A percentile compares a stretch with the other conserved stretches of the same genome.
phyloP scores from a whole-genome alignment of 2,797 vertebrate genomes.

The Delichon dasypus region DNA sequence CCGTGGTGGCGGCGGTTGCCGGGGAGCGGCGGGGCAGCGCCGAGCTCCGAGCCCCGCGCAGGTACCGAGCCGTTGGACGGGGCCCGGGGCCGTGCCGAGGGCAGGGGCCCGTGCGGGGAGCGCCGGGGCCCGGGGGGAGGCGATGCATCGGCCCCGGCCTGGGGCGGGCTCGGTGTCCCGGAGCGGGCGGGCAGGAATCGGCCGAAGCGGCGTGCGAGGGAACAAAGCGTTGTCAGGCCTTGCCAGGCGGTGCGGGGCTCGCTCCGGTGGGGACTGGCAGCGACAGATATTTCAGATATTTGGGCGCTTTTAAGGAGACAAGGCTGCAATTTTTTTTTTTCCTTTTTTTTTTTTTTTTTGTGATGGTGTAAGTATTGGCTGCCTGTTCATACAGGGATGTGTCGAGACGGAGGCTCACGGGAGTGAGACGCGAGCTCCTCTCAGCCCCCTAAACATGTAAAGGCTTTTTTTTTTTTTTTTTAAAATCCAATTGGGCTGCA shows the following conservation, averaged over 20 bases:
- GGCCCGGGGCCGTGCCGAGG: not conserved
- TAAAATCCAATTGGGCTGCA: fast-evolving
- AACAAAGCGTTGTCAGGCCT: not conserved
- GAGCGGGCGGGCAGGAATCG: not conserved
- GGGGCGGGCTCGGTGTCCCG: not conserved
- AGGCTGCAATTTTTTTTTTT: not conserved
- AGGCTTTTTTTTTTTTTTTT: not conserved
- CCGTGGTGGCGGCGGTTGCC: not conserved
- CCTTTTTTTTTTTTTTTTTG: not conserved
- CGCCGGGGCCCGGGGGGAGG: not conserved
- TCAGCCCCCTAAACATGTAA: not conserved
- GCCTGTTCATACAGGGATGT: not conserved
- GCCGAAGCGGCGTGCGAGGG: not conserved
- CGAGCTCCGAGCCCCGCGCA: not conserved
- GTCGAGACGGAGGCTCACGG: not conserved
- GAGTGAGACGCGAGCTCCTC: not conserved
- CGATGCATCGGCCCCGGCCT: not conserved
- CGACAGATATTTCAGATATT: fast-evolving
- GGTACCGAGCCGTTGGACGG: not conserved
- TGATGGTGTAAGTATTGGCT: too few relatives aligned
- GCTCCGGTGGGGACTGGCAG: not conserved
- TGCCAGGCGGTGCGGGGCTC: not conserved
- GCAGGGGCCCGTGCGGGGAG: too few relatives aligned
- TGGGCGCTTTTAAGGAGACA: not conserved
- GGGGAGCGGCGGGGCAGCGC: not conserved